Percentiles rank a stretch among this genome's conserved stretches.
phyloP scores from a whole-genome alignment of 2,888 invertebrate species.

The Ellobium chinense region DNA sequence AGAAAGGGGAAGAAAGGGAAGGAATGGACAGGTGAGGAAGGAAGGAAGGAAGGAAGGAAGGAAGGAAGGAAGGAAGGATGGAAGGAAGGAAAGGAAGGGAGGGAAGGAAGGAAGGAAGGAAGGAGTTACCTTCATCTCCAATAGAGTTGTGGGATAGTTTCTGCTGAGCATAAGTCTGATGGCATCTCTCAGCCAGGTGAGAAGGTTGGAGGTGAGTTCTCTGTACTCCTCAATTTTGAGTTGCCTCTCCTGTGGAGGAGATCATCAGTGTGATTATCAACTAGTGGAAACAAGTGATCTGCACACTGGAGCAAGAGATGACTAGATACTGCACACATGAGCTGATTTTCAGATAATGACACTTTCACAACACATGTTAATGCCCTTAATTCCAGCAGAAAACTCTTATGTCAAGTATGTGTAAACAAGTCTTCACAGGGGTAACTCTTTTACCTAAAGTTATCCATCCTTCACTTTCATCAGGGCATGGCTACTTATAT shows the following conservation, averaged over 20 bases:
- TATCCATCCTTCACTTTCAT: no score
- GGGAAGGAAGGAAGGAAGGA: neutral
- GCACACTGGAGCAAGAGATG: no score
- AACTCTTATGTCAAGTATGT: no score
- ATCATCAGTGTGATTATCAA: no score
- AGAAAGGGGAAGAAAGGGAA: neutral
- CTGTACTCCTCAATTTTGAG: slow-evolving; percentile 94
- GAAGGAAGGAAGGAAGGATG: neutral
- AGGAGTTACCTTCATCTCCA: slow-evolving; percentile 92
- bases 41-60: neutral
- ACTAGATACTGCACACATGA: no score
- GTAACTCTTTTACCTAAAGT: no score
- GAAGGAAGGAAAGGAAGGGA: neutral
- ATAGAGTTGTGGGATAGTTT: slow-evolving; percentile 93
- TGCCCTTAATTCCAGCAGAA: no score
- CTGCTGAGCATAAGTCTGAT: slow-evolving; percentile 91
- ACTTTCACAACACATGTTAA: no score
- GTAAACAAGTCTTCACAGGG: no score
- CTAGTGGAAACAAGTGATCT: no score
- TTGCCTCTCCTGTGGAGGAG: slow-evolving; percentile 81
- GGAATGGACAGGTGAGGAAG: neutral
- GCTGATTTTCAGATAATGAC: no score
- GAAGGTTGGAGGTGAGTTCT: slow-evolving; percentile 91
- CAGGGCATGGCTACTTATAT: no score
- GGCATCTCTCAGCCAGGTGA: slow-evolving; percentile 95